Base-by-base conservation (phyloP, 1,140 invertebrate genomes). In the Triops cancriformis region DNA sequence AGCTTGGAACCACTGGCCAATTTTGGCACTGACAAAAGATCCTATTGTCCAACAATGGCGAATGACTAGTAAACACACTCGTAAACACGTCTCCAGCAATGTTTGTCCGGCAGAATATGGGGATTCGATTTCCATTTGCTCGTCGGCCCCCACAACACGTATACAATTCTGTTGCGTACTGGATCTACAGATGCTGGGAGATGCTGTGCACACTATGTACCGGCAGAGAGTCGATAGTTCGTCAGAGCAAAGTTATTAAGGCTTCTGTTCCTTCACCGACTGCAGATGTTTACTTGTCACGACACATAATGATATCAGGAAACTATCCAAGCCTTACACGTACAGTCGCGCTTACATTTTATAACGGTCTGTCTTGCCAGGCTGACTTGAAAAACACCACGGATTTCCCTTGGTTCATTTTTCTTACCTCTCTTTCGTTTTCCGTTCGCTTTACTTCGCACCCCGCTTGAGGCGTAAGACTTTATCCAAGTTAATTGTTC, bases 1-100 rank as follows among this genome's bases (percentile, higher is more conserved):
- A 12, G 23, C 26, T n/a, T 41, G 23, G 77, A 27, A 64, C 77
- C 64, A 79, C 77, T 78, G 73, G 73, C 75, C 37, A 77, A 78
- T 51, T 79, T 73, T 73, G 73, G 73, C 41, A 78, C 26, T 42
- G 31, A 78, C 75, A 73, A 73, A 43, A 77, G 75, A 73, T 12
- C 42, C 74, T 43, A 75, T 78, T 28, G 76, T 64, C 14, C 23
- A 64, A 64, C 51, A 64, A 3, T 64, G 51, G 18, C 51, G 51
- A 64, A 64, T 64, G 9, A 64, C 51, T 64, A 64, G 51, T 23
- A 18, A 64, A 64, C 51, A 64, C 51, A 64, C 51, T 64, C 51
- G 51, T n/a, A 64, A 18, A 18, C 51, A 64, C 51, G 51, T 64
- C 23, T 64, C 10, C 51, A 64, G 23, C 23, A 64, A 18, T 6